phyloP scores from a whole-genome alignment of 2,113 vertebrate genomes.

The Hiodon alosoides region DNA sequence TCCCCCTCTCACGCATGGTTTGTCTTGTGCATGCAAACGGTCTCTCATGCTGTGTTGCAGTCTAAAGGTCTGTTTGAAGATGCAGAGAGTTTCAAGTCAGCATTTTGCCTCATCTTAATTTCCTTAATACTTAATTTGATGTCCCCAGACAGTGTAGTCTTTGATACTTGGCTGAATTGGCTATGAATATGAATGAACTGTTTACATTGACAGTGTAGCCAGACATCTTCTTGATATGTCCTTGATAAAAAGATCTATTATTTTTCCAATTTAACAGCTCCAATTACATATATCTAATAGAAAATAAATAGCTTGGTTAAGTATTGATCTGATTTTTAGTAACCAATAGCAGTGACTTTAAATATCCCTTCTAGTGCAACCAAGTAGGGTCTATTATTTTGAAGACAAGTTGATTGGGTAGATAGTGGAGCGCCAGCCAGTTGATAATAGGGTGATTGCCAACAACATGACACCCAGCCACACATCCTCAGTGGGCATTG shows the following conservation, averaged over 20 bases:
- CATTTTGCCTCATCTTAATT: neutral
- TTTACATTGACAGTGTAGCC: neutral
- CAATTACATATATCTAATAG: conserved; percentile 23
- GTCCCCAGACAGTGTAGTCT: neutral
- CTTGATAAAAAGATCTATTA: neutral
- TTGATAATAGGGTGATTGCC: conserved; percentile 42
- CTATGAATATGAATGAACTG: neutral
- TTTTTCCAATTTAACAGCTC: too few species aligned
- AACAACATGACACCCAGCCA: conserved; percentile 39
- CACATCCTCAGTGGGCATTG: conserved; percentile 28
- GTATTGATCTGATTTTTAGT: too few species aligned
- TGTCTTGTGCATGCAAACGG: neutral
- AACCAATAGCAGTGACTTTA: neutral
- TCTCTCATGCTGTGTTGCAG: neutral
- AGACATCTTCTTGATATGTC: too few species aligned
- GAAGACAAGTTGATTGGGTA: conserved; percentile 34
- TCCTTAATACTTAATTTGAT: neutral
- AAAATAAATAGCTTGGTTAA: neutral
- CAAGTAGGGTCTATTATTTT: conserved; percentile 29
- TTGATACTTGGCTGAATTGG: neutral
- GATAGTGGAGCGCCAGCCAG: conserved; percentile 29
- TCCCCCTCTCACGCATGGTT: too few species aligned
- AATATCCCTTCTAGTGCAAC: conserved; percentile 2
- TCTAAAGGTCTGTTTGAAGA: neutral
- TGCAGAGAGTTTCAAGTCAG: neutral